Evolutionary conservation across 2,797 vertebrate genomes (phyloP), one percentile per base, ranked within the genome.

Genomic region (Gymnocypris eckloni): DNA sequence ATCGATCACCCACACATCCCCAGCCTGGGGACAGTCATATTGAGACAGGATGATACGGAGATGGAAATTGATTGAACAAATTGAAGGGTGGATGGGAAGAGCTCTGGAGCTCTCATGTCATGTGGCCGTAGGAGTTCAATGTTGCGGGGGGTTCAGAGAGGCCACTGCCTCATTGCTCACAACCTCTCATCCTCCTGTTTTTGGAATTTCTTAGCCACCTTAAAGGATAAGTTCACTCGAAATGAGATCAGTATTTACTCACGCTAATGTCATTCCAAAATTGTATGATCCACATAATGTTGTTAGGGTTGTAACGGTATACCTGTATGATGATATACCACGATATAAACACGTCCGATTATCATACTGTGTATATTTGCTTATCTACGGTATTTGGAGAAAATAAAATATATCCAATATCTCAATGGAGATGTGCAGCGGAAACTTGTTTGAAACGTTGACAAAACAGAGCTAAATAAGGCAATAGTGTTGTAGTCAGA

Each of bases 31-130:
- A 67, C 80, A 73, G 71, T 75, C 69, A 84, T 84, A 81, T 67
- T 59, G 82, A 87, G 76, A 56, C 37, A 43, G 86, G 79, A 78
- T 82, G 80, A 83, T 80, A 67, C 50, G 33, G 82, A 87, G 87
- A 90, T 89, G 86, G 84, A 86, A 83, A 90, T 90, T 78, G 86
- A 90, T 90, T 71, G 25, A 75, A 41, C 85, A 82, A 75, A 86
- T 75, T 73, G 79, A 82, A 61, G 79, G 48, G 69, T 70, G 81
- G 54, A 76, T 41, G 54, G 75, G 72, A 66, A 37, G 22, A 76
- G 39, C n/a, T 61, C 43, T 83, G 82, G 50, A 82, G 70, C 70
- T 82, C 81, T 82, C 54, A 6, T 66, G 82, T 59, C 72, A 41
- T 67, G 73, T 69, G 61, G 48, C 15, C 1, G 9, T 76, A 73